Evolutionary conservation across 2,797 vertebrate species (phyloP).

Genomic region (Syncerus caffer): DNA sequence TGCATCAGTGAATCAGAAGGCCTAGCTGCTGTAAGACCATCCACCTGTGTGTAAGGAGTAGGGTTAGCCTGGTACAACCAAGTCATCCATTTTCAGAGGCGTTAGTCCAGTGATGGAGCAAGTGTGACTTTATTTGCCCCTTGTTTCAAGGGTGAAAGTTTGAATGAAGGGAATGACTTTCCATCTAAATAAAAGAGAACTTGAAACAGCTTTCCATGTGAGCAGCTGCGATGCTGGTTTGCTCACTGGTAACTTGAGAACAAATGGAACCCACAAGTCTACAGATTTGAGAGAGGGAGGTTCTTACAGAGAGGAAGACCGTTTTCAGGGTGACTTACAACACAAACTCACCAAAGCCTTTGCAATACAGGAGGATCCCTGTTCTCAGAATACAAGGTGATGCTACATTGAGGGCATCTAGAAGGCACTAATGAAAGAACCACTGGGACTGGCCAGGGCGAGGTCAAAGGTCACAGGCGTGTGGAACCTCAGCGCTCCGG

Average conservation of each 20-base stretch:
- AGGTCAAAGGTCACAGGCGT: conserved; percentile 46
- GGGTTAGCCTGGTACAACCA: neutral
- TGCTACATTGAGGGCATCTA: neutral
- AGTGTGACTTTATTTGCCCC: neutral
- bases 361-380: conserved; percentile 14
- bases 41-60: neutral
- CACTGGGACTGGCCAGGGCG: neutral
- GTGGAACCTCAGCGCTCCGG: neutral
- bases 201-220: neutral
- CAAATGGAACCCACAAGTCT: neutral
- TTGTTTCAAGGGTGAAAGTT: neutral
- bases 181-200: neutral
- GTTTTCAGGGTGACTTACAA: neutral
- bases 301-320: neutral
- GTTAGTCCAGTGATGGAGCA: neutral
- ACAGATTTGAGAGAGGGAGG: neutral
- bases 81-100: neutral
- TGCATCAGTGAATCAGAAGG: neutral
- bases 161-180: neutral
- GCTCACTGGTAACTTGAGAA: neutral
- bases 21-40: neutral
- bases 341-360: conserved; percentile 37
- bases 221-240: neutral
- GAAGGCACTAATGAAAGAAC: neutral
- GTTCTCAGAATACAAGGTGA: neutral